phyloP scores from a whole-genome alignment of 2,113 vertebrate species.

The Larimichthys polyactis region DNA sequence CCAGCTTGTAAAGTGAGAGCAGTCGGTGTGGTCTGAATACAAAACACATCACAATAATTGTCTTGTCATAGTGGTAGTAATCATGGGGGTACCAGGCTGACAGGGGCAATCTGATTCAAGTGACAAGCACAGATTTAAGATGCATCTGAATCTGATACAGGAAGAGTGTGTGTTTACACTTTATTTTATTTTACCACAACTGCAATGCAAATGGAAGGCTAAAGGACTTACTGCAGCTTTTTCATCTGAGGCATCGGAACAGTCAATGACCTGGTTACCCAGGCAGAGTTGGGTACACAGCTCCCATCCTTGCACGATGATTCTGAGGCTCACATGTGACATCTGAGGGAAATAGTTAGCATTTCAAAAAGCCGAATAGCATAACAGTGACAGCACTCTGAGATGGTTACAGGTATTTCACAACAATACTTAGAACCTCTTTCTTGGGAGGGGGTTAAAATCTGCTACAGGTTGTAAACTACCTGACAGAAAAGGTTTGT shows the following conservation, averaged over 20 bases:
- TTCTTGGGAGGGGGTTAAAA: too few species aligned
- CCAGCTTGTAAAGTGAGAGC: constrained; percentile 94
- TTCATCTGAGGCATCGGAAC: constrained; percentile 95
- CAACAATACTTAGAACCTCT: constrained; percentile 25
- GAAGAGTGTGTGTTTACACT: constrained; percentile 4
- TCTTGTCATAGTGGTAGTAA: constrained; percentile 33
- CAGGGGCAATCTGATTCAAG: constrained; percentile 22
- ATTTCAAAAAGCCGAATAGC: constrained; percentile 61
- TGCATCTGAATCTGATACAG: constrained; percentile 14
- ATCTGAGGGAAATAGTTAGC: constrained; percentile 81
- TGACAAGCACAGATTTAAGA: constrained; percentile 26
- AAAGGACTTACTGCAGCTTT: constrained; percentile 92
- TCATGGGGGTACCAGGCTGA: neutral
- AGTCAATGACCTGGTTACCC: constrained; percentile 96
- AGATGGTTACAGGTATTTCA: constrained; percentile 38
- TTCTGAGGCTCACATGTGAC: constrained; percentile 89
- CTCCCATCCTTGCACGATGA: constrained; percentile 91
- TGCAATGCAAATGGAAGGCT: constrained; percentile 33
- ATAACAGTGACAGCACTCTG: constrained; percentile 31
- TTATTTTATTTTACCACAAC: neutral
- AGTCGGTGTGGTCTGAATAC: constrained; percentile 91
- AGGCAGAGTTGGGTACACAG: constrained; percentile 91
- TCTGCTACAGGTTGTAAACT: too few species aligned
- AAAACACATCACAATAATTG: constrained; percentile 54
- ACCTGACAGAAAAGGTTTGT: too few species aligned